Percentiles rank a stretch among this genome's conserved stretches.
These are phyloP conservation scores for Xanthia icteritia DNA, from an alignment of 2,888 invertebrate species.

Conservation along the genomic window DNA sequence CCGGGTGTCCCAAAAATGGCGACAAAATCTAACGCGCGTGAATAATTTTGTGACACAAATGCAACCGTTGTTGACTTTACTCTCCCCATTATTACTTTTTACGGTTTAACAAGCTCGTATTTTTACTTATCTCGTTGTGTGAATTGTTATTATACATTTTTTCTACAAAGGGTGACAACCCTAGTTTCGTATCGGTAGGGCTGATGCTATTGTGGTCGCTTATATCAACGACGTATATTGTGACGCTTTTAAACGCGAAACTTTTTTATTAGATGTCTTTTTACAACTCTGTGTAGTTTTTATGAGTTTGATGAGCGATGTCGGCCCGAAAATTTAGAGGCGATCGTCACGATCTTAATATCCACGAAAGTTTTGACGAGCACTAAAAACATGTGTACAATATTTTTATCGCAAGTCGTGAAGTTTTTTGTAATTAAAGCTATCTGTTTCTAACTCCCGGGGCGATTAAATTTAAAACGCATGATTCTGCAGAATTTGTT, in stretches of 20 bases:
- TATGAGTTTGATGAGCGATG: conserved; percentile 58
- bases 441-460: background rate
- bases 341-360: conserved; percentile 54
- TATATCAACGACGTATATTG: conserved; percentile 48
- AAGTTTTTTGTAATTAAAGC: conserved; percentile 23
- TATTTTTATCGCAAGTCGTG: conserved; percentile 32
- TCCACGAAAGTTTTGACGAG: conserved; percentile 58
- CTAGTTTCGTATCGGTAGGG: conserved; percentile 65
- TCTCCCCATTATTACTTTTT: conserved; percentile 89
- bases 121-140: conserved; percentile 89
- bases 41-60: conserved; percentile 80
- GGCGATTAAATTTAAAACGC: background rate
- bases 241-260: conserved; percentile 54
- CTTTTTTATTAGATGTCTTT: conserved; percentile 62
- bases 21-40: conserved; percentile 76
- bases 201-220: conserved; percentile 64
- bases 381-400: conserved; percentile 43
- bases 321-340: conserved; percentile 45
- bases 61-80: conserved; percentile 88
- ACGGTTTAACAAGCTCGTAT: conserved; percentile 90
- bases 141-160: conserved; percentile 85
- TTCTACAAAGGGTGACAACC: conserved; percentile 79
- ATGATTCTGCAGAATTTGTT: background rate
- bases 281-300: conserved; percentile 55
- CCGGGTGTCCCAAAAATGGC: conserved; percentile 73